phyloP scores from a whole-genome alignment of 2,888 invertebrate species.

The Rhagonycha fulva region DNA sequence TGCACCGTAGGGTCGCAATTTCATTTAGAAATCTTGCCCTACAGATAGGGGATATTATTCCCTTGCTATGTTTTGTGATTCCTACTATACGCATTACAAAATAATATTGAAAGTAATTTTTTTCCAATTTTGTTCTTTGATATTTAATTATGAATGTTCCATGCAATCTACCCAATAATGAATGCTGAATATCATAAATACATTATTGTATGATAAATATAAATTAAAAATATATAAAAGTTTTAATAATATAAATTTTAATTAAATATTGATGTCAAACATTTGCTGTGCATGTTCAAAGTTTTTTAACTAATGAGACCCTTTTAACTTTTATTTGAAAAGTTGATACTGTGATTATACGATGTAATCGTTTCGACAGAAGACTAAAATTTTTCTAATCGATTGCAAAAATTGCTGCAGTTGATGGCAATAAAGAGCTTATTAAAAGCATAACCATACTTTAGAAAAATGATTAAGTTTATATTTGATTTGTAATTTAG shows the following conservation, averaged over 20 bases:
- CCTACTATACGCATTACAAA: not conserved
- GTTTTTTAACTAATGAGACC: not conserved
- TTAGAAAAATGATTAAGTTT: too few species aligned
- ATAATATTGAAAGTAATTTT: not conserved
- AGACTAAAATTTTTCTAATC: not conserved
- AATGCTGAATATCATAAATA: not conserved
- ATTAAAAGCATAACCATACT: not conserved
- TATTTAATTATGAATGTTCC: not conserved
- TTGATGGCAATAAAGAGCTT: not conserved
- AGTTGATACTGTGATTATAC: not conserved
- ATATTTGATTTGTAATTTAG: too few species aligned
- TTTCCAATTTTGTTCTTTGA: not conserved
- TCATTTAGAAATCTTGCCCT: not conserved
- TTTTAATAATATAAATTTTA: not conserved
- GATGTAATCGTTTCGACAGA: not conserved
- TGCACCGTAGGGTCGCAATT: conserved; percentile 1
- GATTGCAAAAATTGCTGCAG: not conserved
- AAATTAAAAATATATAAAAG: not conserved
- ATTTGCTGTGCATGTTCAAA: not conserved
- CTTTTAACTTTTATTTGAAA: conserved; percentile 1
- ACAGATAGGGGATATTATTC: not conserved
- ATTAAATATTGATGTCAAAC: not conserved
- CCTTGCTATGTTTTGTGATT: not conserved
- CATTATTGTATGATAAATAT: not conserved
- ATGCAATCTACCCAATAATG: not conserved